These are phyloP conservation scores for Megaleporinus macrocephalus DNA, from an alignment of 2,113 vertebrate genomes.

Conservation along the genomic window DNA sequence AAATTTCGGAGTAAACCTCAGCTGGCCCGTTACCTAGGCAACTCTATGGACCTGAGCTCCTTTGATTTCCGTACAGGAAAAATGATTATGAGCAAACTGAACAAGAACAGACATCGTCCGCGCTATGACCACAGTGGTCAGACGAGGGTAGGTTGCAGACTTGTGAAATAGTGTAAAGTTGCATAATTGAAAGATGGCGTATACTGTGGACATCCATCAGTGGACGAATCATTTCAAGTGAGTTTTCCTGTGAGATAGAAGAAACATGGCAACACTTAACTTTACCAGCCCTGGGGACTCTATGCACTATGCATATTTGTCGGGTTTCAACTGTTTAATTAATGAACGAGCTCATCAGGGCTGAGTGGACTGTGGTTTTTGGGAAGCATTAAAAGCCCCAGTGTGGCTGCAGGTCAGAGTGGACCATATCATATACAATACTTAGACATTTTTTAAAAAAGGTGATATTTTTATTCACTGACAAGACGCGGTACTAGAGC, in stretches of 20 bases:
- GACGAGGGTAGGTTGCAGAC: slow-evolving; percentile 79
- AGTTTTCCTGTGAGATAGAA: background rate
- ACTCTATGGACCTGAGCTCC: slow-evolving; percentile 85
- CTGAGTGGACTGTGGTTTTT: too few relatives aligned
- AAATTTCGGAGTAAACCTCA: slow-evolving; percentile 93
- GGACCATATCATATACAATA: too few relatives aligned
- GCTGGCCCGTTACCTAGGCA: slow-evolving; percentile 86
- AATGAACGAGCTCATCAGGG: too few relatives aligned
- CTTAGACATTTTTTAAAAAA: too few relatives aligned
- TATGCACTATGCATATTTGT: too few relatives aligned
- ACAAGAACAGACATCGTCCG: slow-evolving; percentile 88
- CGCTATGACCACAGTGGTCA: slow-evolving; percentile 87
- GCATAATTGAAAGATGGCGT: background rate
- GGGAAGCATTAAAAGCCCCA: too few relatives aligned
- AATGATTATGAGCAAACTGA: slow-evolving; percentile 89
- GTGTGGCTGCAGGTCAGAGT: too few relatives aligned
- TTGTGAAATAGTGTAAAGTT: background rate
- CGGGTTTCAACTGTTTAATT: too few relatives aligned
- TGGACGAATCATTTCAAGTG: background rate
- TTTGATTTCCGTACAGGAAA: slow-evolving; percentile 87
- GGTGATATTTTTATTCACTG: too few relatives aligned
- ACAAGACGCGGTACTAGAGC: too few relatives aligned
- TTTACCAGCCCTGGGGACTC: too few relatives aligned
- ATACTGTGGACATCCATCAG: background rate
- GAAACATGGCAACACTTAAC: too few relatives aligned